Evolutionary conservation across 2,797 vertebrate genomes (phyloP).

Genomic region (Megalops cyprinoides): DNA sequence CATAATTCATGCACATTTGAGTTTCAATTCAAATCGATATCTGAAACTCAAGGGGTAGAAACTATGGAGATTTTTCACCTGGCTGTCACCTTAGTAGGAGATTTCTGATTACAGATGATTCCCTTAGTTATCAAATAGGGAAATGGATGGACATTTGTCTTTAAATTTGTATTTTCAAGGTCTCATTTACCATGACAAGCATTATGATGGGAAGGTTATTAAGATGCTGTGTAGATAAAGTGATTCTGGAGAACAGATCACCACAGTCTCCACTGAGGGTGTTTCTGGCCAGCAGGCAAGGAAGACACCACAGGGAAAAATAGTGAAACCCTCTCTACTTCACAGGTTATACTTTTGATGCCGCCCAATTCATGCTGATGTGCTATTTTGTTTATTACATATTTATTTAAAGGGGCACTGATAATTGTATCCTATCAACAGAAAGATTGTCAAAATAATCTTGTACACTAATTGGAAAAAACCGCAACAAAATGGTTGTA

Average conservation of each 20-base stretch:
- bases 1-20: neutral
- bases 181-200: constrained; percentile 21
- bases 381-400: no score
- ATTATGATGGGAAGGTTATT: constrained; percentile 37
- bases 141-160: constrained; percentile 37
- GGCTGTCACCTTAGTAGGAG: constrained; percentile 27
- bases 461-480: no score
- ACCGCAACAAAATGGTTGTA: no score
- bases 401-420: no score
- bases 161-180: constrained; percentile 32
- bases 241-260: neutral
- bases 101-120: constrained; percentile 19
- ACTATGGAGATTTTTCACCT: constrained; percentile 25
- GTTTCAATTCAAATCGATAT: constrained; percentile 28
- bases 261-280: neutral
- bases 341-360: no score
- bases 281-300: neutral
- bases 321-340: no score
- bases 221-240: constrained; percentile 27
- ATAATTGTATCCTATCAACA: no score
- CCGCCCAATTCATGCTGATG: no score
- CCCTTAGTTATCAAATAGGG: constrained; percentile 18
- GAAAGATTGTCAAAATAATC: no score
- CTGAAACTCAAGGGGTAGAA: constrained; percentile 34
- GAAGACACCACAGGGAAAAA: no score